Conservation (phyloP, 2,888 invertebrate species). For the Eupithecia vulgata region DNA sequence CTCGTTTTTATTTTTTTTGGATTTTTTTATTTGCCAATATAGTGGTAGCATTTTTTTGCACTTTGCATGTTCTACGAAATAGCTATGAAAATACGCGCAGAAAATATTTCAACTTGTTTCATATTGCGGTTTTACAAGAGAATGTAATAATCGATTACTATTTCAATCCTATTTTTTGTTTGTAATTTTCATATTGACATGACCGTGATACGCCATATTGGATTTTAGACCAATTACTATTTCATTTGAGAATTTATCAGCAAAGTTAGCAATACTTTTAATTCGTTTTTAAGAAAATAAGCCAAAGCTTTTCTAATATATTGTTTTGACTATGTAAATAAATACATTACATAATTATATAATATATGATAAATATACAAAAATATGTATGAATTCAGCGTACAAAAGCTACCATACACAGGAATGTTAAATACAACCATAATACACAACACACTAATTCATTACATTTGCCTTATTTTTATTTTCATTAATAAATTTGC, state of each 20-base stretch:
- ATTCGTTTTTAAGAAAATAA: conserved; percentile 5
- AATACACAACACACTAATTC: neutral
- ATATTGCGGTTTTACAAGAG: neutral
- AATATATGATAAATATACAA: conserved; percentile 3
- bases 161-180: neutral
- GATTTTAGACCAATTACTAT: neutral
- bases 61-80: neutral
- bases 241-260: neutral
- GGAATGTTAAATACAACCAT: conserved; percentile 55
- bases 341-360: neutral
- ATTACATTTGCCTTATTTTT: neutral
- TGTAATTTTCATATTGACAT: neutral
- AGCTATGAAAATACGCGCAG: neutral
- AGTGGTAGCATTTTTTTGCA: neutral
- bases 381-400: conserved; percentile 21
- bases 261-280: neutral
- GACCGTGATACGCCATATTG: neutral
- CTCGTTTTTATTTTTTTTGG: too few relatives aligned
- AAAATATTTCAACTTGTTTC: neutral
- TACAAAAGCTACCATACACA: conserved; percentile 42
- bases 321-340: conserved; percentile 3
- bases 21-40: neutral
- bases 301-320: neutral
- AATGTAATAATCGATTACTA: neutral
- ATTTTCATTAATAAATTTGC: neutral